Percentiles rank a stretch among this genome's conserved stretches.
These are phyloP conservation scores for Oreochromis tanganicae DNA, from an alignment of 2,113 vertebrate species.

Conservation along the genomic window DNA sequence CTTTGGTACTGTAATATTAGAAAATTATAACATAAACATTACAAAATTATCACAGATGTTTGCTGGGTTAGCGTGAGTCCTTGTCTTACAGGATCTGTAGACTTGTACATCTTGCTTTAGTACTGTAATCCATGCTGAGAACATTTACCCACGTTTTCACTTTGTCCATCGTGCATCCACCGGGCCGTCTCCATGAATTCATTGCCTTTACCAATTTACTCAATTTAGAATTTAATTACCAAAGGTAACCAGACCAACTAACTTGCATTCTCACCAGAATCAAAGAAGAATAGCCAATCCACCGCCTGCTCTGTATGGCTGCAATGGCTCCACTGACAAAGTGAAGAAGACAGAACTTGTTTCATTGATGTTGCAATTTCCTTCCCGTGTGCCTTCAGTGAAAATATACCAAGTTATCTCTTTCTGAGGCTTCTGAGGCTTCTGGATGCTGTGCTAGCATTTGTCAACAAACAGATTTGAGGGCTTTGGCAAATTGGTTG, in stretches of 20 bases:
- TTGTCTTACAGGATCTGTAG: not conserved
- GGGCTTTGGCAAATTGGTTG: slow-evolving; percentile 9
- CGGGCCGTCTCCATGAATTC: not conserved
- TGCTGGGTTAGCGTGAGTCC: not conserved
- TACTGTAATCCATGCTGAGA: slow-evolving; percentile 3
- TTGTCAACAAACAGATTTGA: slow-evolving; percentile 26
- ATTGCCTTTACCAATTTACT: slow-evolving; percentile 5
- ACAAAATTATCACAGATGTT: not conserved
- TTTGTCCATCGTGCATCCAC: not conserved
- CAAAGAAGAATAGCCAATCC: not conserved
- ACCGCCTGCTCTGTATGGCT: not conserved
- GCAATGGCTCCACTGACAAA: not conserved
- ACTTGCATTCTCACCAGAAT: slow-evolving; percentile 6
- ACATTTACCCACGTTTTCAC: slow-evolving; percentile 4
- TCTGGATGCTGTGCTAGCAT: not conserved
- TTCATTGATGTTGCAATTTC: slow-evolving; percentile 6
- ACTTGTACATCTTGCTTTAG: not conserved
- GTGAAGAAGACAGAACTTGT: not conserved
- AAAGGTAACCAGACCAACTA: slow-evolving; percentile 15
- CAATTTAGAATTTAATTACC: slow-evolving; percentile 51
- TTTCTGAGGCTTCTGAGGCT: not conserved
- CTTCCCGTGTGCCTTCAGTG: not conserved
- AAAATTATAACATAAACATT: not conserved
- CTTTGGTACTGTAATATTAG: not conserved
- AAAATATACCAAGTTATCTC: not conserved